phyloP scores from a whole-genome alignment of 2,113 vertebrate species.

The Climacteris rufus region DNA sequence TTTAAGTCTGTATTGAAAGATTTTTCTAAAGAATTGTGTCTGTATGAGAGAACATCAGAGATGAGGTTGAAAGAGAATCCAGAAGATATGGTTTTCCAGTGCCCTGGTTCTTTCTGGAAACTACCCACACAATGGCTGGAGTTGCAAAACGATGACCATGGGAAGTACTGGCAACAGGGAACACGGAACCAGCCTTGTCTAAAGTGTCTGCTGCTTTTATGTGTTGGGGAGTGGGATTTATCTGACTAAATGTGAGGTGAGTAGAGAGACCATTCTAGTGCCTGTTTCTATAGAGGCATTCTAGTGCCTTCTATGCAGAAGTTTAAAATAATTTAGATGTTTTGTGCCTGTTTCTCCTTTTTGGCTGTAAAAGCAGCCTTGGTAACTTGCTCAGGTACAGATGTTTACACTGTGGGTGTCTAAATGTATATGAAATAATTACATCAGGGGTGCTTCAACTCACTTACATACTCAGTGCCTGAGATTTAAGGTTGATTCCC shows the following conservation, averaged over 20 bases:
- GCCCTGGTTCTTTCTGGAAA: background rate
- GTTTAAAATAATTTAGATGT: background rate
- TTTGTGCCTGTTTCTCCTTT: background rate
- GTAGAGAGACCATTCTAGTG: background rate
- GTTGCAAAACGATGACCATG: background rate
- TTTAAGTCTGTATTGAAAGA: background rate
- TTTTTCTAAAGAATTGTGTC: background rate
- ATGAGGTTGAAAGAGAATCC: background rate
- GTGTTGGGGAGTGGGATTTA: background rate
- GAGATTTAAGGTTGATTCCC: background rate
- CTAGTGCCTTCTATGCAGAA: background rate
- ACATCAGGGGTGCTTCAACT: background rate
- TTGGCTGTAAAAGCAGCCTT: background rate
- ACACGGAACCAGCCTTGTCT: background rate
- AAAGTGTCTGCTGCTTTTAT: background rate
- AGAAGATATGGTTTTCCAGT: background rate
- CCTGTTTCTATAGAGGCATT: background rate
- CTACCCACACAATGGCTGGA: background rate
- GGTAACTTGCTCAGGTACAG: background rate
- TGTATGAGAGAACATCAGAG: background rate
- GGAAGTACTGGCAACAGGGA: background rate
- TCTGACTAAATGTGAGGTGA: background rate
- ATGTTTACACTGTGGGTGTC: background rate
- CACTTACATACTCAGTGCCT: background rate
- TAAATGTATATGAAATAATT: background rate